These are phyloP conservation scores for Luidia sarsii DNA, from an alignment of 53 echinoderm and acorn worm species.

Conservation along the genomic window DNA sequence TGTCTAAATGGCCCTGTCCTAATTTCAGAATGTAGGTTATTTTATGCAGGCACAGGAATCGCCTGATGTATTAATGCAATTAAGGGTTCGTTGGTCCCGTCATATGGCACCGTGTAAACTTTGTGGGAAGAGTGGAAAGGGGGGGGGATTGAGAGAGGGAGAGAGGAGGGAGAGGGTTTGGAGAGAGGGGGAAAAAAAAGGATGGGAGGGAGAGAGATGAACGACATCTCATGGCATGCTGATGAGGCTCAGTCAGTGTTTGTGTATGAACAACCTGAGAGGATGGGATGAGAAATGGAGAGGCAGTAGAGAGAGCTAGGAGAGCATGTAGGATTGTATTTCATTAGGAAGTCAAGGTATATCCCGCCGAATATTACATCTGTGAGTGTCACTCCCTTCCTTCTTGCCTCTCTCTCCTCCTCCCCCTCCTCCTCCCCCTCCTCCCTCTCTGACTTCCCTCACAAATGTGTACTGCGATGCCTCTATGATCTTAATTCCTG, in stretches of 20 bases:
- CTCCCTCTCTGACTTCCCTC: not conserved
- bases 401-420: not conserved
- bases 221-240: slow-evolving; percentile 41
- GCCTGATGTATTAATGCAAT: slow-evolving; percentile 56
- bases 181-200: not conserved
- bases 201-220: slow-evolving; percentile 12
- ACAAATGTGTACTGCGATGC: no score
- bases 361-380: slow-evolving; percentile 52
- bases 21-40: slow-evolving; percentile 55
- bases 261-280: slow-evolving; percentile 45
- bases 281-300: slow-evolving; percentile 26
- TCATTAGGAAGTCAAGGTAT: slow-evolving; percentile 53
- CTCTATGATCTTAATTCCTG: slow-evolving; percentile 47
- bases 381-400: not conserved
- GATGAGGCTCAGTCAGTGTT: slow-evolving; percentile 34
- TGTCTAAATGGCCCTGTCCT: slow-evolving; percentile 53
- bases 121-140: not conserved
- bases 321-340: slow-evolving; percentile 30
- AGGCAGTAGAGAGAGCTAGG: slow-evolving; percentile 14
- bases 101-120: slow-evolving; percentile 55
- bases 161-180: not conserved
- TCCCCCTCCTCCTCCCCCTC: no score
- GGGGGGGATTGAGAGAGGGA: no score
- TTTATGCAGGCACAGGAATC: slow-evolving; percentile 41
- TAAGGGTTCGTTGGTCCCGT: slow-evolving; percentile 52